Evolutionary conservation across 2,113 vertebrate species (phyloP).

Genomic region (Trachemys scripta): DNA sequence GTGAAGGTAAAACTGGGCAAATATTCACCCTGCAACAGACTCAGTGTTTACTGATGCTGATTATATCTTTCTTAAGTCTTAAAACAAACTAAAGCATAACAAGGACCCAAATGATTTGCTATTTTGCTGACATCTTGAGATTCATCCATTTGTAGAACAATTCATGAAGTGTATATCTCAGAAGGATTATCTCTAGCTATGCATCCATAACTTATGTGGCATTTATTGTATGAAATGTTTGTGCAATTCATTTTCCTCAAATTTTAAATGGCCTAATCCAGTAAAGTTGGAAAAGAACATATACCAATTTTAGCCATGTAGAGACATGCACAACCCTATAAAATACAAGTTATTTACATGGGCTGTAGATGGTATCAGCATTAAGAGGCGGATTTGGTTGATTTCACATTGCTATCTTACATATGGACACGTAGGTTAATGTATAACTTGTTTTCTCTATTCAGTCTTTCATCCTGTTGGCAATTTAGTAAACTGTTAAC

Average conservation of each 20-base stretch:
- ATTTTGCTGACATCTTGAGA: not conserved
- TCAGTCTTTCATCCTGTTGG: not conserved
- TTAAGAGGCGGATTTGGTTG: not conserved
- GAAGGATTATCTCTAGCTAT: not conserved
- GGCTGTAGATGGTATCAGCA: not conserved
- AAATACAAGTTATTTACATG: accelerated
- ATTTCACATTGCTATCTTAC: not conserved
- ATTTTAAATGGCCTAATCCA: not conserved
- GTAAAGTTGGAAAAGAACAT: not conserved
- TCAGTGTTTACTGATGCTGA: not conserved
- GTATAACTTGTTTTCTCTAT: not conserved
- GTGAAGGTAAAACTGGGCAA: not conserved
- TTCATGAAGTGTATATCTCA: not conserved
- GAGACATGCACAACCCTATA: not conserved
- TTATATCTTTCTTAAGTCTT: not conserved
- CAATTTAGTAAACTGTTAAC: not conserved
- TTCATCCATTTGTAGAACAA: not conserved
- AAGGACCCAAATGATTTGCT: not conserved
- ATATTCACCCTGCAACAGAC: no score
- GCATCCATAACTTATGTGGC: not conserved
- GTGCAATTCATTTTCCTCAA: not conserved
- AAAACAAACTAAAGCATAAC: not conserved
- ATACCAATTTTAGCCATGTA: not conserved
- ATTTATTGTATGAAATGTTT: not conserved
- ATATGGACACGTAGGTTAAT: not conserved